These are phyloP conservation scores for Apomyelois bistriatella DNA, from an alignment of 2,888 invertebrate species.

Conservation along the genomic window DNA sequence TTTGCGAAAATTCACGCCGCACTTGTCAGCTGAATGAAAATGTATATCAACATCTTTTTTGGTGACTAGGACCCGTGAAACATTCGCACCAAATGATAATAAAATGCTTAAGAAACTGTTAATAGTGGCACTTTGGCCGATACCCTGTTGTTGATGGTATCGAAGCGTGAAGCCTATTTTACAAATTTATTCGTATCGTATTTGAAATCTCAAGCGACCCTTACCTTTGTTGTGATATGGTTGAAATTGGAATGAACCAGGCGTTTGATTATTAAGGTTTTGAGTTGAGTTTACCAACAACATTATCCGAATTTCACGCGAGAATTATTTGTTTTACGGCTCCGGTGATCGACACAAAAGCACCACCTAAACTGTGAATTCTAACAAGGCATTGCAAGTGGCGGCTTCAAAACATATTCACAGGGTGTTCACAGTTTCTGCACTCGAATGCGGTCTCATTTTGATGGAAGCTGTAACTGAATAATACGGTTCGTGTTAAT, in stretches of 20 bases:
- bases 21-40: slow-evolving; percentile 24
- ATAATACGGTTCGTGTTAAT: slow-evolving; percentile 11
- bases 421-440: slow-evolving; percentile 29
- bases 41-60: slow-evolving; percentile 42
- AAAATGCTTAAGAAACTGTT: slow-evolving; percentile 40
- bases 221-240: slow-evolving; percentile 17
- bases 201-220: slow-evolving; percentile 6
- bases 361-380: slow-evolving; percentile 55
- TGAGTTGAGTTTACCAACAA: slow-evolving; percentile 44
- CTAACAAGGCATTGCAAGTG: slow-evolving; percentile 56
- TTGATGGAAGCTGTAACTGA: slow-evolving; percentile 29
- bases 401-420: slow-evolving; percentile 44
- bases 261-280: slow-evolving; percentile 17
- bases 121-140: slow-evolving; percentile 50
- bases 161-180: slow-evolving; percentile 51
- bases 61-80: slow-evolving; percentile 44
- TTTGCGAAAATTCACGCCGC: slow-evolving; percentile 43
- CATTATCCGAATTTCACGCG: slow-evolving; percentile 64
- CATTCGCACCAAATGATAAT: slow-evolving; percentile 47
- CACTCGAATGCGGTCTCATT: slow-evolving; percentile 35
- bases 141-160: slow-evolving; percentile 43
- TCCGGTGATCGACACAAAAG: slow-evolving; percentile 47
- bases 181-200: slow-evolving; percentile 10
- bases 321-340: slow-evolving; percentile 68
- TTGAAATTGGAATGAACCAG: not conserved